Base-by-base conservation (phyloP, 2,888 invertebrate genomes). In the Caenorhabditis sp. region DNA sequence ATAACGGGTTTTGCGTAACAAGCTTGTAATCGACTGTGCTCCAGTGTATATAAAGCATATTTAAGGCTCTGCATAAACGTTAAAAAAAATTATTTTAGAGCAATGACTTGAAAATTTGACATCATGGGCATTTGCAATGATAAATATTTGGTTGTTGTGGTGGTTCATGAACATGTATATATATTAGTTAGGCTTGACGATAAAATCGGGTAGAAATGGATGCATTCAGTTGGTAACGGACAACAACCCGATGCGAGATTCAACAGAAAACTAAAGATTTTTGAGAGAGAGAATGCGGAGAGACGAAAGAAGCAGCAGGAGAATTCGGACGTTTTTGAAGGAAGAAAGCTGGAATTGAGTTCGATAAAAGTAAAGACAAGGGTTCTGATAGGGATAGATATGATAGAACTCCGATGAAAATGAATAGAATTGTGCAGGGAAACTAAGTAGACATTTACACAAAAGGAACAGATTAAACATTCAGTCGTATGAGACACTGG, bases 261-360 rank as follows among this genome's bases (percentile, higher is more conserved):
- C 70, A 59, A 59, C 70, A 53, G 59, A 24, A 45, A 58, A 26
- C 13, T 27, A 59, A 59, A 46, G 41, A 37, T 15, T 62, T 52
- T 22, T 20, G 55, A 53, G 59, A 59, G 48, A 41, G 35, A 68
- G 37, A 52, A 52, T 20, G 24, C 24, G 37, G 24, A 26, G 41
- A 24, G 13, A 41, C 35, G 70, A 70, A 70, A 70, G 70, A 70
- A 59, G 70, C 45, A n/a, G n/a, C n/a, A n/a, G 43, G 65, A 55
- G 70, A 59, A 53, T 32, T 22, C 35, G 22, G 41, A 27, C 46
- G 17, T 56, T 68, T 58, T 22, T 15, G n/a, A 32, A 32, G 41
- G 27, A 15, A 43, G 70, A 70, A 70, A 70, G 70, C 70, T 70
- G 59, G 11, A 27, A 53, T 7, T 68, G 70, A 70, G 70, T 59